Percentiles rank a stretch among this genome's conserved stretches.
phyloP scores from a whole-genome alignment of 2,888 invertebrate species.

The Athalia circularis region DNA sequence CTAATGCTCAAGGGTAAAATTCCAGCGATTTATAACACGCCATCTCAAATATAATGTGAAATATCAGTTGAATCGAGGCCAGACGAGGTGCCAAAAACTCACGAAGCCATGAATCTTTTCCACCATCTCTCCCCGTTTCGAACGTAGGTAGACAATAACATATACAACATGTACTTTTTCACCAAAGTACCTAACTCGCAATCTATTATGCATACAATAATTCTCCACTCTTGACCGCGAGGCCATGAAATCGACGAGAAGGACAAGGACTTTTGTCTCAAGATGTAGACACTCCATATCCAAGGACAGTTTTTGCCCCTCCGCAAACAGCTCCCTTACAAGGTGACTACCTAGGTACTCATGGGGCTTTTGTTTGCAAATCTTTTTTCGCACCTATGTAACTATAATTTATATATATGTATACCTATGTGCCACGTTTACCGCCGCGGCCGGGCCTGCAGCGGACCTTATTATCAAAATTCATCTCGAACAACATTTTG shows the following conservation, averaged over 20 bases:
- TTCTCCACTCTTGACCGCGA: no score
- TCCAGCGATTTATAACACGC: constrained; percentile 71
- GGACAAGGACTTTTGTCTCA: background rate
- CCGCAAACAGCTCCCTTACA: constrained; percentile 12
- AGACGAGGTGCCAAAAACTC: constrained; percentile 18
- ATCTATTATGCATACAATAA: no score
- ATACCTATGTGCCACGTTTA: background rate
- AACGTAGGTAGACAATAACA: background rate
- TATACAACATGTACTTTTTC: no score
- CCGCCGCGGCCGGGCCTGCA: background rate
- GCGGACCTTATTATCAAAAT: no score
- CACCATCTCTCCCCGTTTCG: background rate
- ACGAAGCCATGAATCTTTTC: constrained; percentile 1
- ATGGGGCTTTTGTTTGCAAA: background rate
- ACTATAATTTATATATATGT: background rate
- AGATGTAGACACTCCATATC: constrained; percentile 1
- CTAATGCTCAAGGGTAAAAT: constrained; percentile 45
- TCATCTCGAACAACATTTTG: no score
- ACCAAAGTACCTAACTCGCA: no score
- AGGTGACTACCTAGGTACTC: background rate
- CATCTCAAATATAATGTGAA: constrained; percentile 64
- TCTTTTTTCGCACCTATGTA: background rate
- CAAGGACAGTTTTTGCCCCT: constrained; percentile 2
- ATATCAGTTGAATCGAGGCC: constrained; percentile 58
- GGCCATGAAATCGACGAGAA: no score